Evolutionary conservation across 2,113 vertebrate species (phyloP), one percentile per base, ranked within the genome.

Genomic region (Clarias macrocephalus): DNA sequence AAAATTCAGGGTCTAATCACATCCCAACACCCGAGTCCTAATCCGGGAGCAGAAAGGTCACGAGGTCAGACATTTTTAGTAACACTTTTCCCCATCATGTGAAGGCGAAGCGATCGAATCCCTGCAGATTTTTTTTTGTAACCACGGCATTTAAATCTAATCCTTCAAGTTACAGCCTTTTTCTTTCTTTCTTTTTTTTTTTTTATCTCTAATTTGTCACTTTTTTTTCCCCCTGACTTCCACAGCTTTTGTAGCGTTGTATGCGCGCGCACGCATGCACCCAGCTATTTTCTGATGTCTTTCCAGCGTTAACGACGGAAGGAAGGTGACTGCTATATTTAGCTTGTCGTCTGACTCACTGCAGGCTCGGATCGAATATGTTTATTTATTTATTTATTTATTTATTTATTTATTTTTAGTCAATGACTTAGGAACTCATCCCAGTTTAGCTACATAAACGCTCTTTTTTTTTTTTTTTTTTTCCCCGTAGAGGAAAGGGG

Each of bases 241-340:
- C 59, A 85, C 84, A 87, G 87, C 90, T 94, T 88, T 85, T 93
- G 86, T 66, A 16, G 5, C 65, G 59, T 33, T 18, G 85, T 93
- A 87, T 85, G 86, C 92, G 93, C 92, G 93, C 93, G 93, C 93
- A 92, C 91, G 91, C 92, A 91, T 92, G 92, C 84, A 89, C 85
- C 91, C 91, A 91, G 92, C 90, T 91, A 88, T 93, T 94, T 93
- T 93, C 91, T 93, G 91, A 93, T 93, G 91, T 92, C 91, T 90
- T 93, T 91, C 93, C 92, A 92, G 91, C 91, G 83, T 92, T 92
- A 94, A 94, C 91, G 92, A 93, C 92, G 91, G 93, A 92, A 91
- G 90, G 91, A 88, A 93, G 94, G 93, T 93, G 91, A 93, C 88
- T 89, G 72, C 80, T 93, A 94, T 95, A 94, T 95, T 95, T 93